Evolutionary conservation across 2,797 vertebrate species (phyloP).

Genomic region (Acrocephalus scirpaceus): DNA sequence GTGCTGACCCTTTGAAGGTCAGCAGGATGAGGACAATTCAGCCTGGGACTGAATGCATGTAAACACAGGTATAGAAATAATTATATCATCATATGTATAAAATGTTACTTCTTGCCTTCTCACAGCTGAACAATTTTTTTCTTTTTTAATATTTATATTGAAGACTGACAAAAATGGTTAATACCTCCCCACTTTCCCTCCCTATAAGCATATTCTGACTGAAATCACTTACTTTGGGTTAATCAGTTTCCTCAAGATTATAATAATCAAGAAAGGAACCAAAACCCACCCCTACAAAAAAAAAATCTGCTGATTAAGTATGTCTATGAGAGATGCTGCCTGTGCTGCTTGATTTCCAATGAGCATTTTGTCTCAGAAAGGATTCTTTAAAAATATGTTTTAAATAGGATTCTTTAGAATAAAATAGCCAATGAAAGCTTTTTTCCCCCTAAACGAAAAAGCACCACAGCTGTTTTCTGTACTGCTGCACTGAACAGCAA

Average conservation of each 20-base stretch:
- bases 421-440: background rate
- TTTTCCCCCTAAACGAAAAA: background rate
- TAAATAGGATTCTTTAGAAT: background rate
- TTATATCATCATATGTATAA: rapidly evolving
- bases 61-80: background rate
- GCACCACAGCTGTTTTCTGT: background rate
- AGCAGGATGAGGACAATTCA: background rate
- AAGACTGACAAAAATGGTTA: background rate
- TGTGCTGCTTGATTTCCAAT: background rate
- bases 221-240: background rate
- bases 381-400: background rate
- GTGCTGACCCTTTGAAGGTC: background rate
- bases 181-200: background rate
- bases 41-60: background rate
- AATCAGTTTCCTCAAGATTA: background rate
- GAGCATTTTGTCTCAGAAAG: background rate
- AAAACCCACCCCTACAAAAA: background rate
- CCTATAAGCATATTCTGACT: background rate
- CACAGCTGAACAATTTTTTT: background rate
- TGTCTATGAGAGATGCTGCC: background rate
- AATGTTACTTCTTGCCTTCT: background rate
- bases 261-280: background rate
- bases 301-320: background rate
- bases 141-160: too few species aligned
- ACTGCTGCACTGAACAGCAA: background rate